These are phyloP conservation scores for Chymomyza procnemis DNA, from an alignment of 2,888 invertebrate species.

Conservation along the genomic window DNA sequence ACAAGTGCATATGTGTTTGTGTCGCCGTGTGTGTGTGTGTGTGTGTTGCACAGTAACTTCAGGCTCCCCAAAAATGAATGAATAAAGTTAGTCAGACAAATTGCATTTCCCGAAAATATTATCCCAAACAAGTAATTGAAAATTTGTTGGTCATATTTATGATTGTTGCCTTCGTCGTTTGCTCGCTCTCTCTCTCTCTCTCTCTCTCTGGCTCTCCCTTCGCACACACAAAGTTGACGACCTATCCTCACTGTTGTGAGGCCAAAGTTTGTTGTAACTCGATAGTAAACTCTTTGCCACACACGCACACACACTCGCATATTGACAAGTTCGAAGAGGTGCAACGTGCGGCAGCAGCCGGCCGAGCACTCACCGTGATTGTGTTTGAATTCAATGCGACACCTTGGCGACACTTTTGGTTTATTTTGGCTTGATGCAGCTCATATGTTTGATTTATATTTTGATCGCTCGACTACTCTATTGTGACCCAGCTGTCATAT, in stretches of 20 bases:
- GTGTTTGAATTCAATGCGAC: background rate
- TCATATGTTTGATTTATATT: background rate
- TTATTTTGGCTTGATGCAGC: background rate
- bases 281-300: background rate
- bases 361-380: background rate
- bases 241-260: background rate
- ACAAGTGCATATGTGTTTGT: slow-evolving; percentile 31
- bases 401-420: background rate
- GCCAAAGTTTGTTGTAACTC: background rate
- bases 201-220: background rate
- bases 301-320: background rate
- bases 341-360: background rate
- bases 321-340: background rate
- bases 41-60: slow-evolving; percentile 33
- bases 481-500: background rate
- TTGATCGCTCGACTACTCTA: background rate
- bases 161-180: slow-evolving; percentile 15
- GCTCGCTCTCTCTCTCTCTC: too few relatives aligned
- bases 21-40: slow-evolving; percentile 6
- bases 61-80: slow-evolving; percentile 53
- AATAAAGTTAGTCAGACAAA: slow-evolving; percentile 73
- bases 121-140: slow-evolving; percentile 72
- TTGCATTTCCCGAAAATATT: slow-evolving; percentile 73
- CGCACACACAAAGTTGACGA: background rate
- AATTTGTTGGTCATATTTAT: slow-evolving; percentile 66